Evolutionary conservation across 1,140 invertebrate genomes (phyloP).

Genomic region (Drosophila parabipectinata): DNA sequence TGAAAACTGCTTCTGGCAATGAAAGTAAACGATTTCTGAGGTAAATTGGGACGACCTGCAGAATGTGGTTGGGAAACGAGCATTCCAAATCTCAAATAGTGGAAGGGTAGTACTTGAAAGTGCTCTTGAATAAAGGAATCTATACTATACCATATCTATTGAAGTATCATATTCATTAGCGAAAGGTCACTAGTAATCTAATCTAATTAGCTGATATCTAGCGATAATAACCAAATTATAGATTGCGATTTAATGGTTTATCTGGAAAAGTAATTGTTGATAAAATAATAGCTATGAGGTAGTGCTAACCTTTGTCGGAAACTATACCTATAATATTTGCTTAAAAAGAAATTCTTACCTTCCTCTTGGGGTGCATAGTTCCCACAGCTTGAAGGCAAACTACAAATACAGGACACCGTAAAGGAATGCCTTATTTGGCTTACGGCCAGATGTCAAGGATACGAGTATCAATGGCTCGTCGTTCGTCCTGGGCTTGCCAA

Average conservation of each 20-base stretch:
- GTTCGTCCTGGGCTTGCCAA: constrained; percentile 17
- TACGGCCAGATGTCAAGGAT: constrained; percentile 43
- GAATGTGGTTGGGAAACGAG: neutral
- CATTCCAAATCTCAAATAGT: neutral
- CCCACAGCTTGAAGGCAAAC: constrained; percentile 13
- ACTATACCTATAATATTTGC: constrained; percentile 16
- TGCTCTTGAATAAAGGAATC: neutral
- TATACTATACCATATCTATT: neutral
- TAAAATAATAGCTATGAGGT: neutral
- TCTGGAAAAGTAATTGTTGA: neutral
- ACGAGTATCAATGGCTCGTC: constrained; percentile 19
- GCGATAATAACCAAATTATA: neutral
- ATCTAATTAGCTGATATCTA: neutral
- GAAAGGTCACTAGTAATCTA: neutral
- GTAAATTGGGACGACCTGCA: constrained; percentile 3
- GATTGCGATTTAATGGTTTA: neutral
- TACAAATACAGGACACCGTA: constrained; percentile 13
- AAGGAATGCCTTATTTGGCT: constrained; percentile 42
- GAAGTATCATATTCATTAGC: neutral
- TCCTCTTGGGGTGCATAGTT: constrained; percentile 13
- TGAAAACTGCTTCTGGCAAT: constrained; percentile 56
- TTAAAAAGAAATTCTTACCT: neutral
- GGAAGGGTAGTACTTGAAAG: neutral
- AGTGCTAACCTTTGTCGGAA: neutral
- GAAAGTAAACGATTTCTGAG: neutral